Evolutionary conservation across 2,797 vertebrate genomes (phyloP).

Genomic region (Tachyglossus aculeatus): DNA sequence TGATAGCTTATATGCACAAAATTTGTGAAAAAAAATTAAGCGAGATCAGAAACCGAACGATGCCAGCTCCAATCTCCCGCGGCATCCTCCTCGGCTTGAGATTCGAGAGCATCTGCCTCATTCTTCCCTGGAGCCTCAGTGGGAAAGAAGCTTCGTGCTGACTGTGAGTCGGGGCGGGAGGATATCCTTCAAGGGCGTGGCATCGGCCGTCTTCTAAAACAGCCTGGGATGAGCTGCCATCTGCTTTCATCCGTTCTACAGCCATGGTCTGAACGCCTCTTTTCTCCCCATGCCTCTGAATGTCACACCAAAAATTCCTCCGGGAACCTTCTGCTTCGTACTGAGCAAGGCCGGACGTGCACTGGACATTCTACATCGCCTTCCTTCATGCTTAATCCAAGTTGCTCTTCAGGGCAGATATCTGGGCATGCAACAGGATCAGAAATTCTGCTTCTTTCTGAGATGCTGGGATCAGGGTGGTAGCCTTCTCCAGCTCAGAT

Average conservation of each 20-base stretch:
- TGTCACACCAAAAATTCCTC: neutral
- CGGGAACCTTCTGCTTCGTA: neutral
- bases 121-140: neutral
- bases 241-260: neutral
- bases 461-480: neutral
- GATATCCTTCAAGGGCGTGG: neutral
- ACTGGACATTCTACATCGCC: neutral
- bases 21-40: neutral
- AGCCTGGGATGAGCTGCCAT: neutral
- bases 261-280: neutral
- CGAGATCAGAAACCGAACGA: neutral
- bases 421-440: neutral
- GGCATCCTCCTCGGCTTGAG: neutral
- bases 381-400: neutral
- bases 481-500: conserved; percentile 1
- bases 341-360: neutral
- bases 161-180: neutral
- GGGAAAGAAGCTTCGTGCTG: neutral
- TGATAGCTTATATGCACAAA: too few relatives aligned
- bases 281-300: neutral
- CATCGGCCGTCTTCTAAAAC: neutral
- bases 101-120: neutral
- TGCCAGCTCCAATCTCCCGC: neutral
- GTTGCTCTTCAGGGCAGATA: neutral
- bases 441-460: neutral